These are phyloP conservation scores for Tanypteryx hageni DNA, from an alignment of 2,888 invertebrate species.

Conservation along the genomic window DNA sequence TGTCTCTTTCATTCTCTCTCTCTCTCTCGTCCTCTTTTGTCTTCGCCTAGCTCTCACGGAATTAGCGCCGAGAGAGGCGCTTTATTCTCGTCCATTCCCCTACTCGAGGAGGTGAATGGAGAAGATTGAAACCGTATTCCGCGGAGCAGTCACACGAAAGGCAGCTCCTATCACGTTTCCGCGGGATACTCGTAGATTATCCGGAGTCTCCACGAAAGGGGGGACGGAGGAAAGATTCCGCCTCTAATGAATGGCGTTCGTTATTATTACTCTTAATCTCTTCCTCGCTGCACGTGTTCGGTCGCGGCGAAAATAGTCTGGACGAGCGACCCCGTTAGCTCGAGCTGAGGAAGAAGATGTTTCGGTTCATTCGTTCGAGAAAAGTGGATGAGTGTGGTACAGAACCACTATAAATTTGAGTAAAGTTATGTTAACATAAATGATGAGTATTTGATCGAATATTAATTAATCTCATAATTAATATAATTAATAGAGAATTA, in stretches of 20 bases:
- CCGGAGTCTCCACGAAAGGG: conserved; percentile 16
- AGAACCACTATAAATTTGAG: too few species aligned
- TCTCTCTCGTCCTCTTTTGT: neutral
- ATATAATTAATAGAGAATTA: too few species aligned
- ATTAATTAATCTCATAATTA: too few species aligned
- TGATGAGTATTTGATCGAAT: too few species aligned
- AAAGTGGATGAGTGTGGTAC: too few species aligned
- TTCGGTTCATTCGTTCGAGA: too few species aligned
- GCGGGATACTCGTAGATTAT: conserved; percentile 41
- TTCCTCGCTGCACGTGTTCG: neutral
- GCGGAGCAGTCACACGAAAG: conserved; percentile 54
- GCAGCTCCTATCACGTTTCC: conserved; percentile 40
- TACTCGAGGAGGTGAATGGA: conserved; percentile 8
- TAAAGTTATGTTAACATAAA: too few species aligned
- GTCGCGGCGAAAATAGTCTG: too few species aligned
- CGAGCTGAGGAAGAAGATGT: too few species aligned
- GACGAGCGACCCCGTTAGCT: too few species aligned
- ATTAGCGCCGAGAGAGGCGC: conserved; percentile 4
- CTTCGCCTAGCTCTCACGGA: conserved; percentile 25
- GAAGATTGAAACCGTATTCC: conserved; percentile 45
- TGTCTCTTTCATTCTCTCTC: conserved; percentile 1
- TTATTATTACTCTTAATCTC: conserved; percentile 17
- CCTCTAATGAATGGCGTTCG: neutral
- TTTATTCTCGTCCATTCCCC: conserved; percentile 27
- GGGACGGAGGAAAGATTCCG: neutral